Percentiles rank a stretch among this genome's conserved stretches.
These are phyloP conservation scores for Choloepus didactylus DNA, from an alignment of 2,797 vertebrate genomes.

Conservation along the genomic window DNA sequence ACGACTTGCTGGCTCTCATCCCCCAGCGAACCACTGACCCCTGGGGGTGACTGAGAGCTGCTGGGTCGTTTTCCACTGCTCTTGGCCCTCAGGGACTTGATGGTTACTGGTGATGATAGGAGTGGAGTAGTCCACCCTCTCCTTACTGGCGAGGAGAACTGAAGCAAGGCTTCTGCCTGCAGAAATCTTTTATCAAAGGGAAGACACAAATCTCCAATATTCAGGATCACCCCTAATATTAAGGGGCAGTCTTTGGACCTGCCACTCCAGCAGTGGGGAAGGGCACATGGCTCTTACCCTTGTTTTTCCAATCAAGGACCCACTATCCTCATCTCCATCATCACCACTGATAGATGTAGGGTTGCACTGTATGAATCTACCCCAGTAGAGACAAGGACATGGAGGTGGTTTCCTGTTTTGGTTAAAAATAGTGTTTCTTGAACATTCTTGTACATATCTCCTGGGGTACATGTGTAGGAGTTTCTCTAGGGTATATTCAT, in stretches of 20 bases:
- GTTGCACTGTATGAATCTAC: neutral
- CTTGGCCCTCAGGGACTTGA: neutral
- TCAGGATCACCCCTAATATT: neutral
- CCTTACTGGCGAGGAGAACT: neutral
- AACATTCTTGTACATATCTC: neutral
- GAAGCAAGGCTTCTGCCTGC: neutral
- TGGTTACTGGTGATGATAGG: neutral
- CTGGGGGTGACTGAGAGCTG: too few relatives aligned
- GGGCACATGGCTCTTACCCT: neutral
- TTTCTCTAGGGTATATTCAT: too few relatives aligned
- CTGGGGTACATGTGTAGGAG: too few relatives aligned
- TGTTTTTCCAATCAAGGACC: neutral
- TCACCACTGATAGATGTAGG: accelerated
- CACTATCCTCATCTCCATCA: too few relatives aligned
- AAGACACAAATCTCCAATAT: neutral
- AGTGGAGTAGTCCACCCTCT: neutral
- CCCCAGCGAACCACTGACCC: neutral
- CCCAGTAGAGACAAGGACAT: neutral
- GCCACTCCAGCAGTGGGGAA: neutral
- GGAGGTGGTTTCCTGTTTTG: neutral
- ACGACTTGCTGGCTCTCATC: neutral
- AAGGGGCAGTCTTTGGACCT: neutral
- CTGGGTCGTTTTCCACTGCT: neutral
- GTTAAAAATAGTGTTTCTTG: neutral
- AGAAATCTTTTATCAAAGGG: neutral